Evolutionary conservation across 2,888 invertebrate genomes (phyloP).

Genomic region (Hetaerina titia): DNA sequence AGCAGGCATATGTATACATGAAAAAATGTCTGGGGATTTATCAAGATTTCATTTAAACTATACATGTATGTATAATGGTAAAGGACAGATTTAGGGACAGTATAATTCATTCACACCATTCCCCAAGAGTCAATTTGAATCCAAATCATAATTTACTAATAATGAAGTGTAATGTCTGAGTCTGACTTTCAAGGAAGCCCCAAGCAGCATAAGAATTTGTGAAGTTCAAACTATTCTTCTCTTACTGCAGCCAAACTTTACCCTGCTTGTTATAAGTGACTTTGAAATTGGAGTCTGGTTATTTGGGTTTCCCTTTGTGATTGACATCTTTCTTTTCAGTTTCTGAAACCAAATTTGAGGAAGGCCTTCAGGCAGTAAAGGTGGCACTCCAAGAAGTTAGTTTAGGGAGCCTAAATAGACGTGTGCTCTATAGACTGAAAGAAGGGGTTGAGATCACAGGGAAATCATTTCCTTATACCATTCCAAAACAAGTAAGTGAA

Average conservation of each 20-base stretch:
- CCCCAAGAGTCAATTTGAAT: too few species aligned
- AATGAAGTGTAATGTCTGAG: too few species aligned
- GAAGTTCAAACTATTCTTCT: too few species aligned
- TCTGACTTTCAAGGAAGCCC: too few species aligned
- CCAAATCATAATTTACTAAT: too few species aligned
- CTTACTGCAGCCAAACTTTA: not conserved
- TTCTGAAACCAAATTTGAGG: conserved; percentile 77
- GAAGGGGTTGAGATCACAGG: conserved; percentile 79
- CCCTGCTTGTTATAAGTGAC: not conserved
- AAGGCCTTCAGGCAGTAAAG: conserved; percentile 78
- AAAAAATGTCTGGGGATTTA: too few species aligned
- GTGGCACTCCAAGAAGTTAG: conserved; percentile 78
- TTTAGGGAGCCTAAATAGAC: conserved; percentile 81
- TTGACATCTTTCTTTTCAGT: conserved; percentile 75
- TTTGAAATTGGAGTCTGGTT: not conserved
- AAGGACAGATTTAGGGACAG: too few species aligned
- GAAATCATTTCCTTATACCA: conserved; percentile 80
- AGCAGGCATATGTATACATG: too few species aligned
- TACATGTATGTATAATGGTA: too few species aligned
- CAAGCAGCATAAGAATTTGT: too few species aligned
- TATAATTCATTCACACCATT: too few species aligned
- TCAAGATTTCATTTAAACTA: too few species aligned
- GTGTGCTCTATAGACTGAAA: conserved; percentile 81
- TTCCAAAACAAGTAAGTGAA: conserved; percentile 75
- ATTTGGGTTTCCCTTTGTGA: not conserved